phyloP scores from a whole-genome alignment of 2,113 vertebrate species.

The Cynocephalus volans region DNA sequence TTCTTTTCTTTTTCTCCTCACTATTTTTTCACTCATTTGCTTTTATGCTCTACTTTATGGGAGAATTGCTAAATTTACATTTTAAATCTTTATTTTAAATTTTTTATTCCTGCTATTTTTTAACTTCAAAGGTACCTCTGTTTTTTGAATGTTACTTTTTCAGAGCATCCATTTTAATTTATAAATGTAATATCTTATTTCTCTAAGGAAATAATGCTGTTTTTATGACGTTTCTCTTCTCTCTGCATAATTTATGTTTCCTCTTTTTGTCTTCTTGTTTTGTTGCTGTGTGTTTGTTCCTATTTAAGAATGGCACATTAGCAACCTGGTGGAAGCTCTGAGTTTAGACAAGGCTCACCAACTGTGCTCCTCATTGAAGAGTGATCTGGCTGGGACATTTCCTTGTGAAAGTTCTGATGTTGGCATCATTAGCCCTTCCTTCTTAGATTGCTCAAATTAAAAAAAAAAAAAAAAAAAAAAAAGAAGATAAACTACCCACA shows the following conservation, averaged over 20 bases:
- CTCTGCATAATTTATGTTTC: neutral
- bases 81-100: no score
- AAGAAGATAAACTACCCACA: neutral
- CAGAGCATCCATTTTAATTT: neutral
- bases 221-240: neutral
- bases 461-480: no score
- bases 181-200: neutral
- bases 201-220: neutral
- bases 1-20: neutral
- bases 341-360: neutral
- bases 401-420: neutral
- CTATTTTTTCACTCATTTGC: neutral
- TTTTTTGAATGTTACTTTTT: neutral
- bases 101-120: constrained; percentile 11
- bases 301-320: neutral
- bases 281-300: neutral
- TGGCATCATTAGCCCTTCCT: neutral
- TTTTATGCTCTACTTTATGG: neutral
- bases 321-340: neutral
- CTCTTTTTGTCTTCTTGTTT: no score
- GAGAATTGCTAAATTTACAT: neutral
- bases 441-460: no score
- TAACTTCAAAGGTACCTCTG: neutral
- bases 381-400: neutral
- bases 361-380: neutral